Conservation (phyloP, 2,797 vertebrate species). For the Ptychobarbus kaznakovi region DNA sequence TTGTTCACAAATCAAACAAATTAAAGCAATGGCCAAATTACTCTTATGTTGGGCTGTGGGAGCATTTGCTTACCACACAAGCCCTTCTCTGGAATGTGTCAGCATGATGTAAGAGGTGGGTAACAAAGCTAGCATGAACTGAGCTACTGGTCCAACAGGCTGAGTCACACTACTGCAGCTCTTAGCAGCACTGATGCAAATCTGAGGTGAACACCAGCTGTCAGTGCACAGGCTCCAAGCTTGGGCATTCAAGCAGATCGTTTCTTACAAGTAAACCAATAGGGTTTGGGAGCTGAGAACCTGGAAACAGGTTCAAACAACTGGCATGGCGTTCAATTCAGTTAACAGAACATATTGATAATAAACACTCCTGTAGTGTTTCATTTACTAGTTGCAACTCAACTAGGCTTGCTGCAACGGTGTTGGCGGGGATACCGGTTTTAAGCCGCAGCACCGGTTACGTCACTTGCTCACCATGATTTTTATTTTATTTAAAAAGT, state of each 20-base stretch:
- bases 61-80: slow-evolving; percentile 29
- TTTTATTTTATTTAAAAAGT: too few relatives aligned
- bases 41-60: slow-evolving; percentile 16
- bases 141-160: slow-evolving; percentile 53
- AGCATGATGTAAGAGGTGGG: slow-evolving; percentile 47
- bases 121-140: slow-evolving; percentile 44
- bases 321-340: not conserved
- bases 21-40: slow-evolving; percentile 23
- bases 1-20: slow-evolving; percentile 31
- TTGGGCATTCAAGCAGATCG: not conserved
- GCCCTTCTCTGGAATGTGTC: slow-evolving; percentile 48
- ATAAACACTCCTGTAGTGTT: not conserved
- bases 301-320: not conserved
- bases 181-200: slow-evolving; percentile 41
- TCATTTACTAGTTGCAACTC: not conserved
- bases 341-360: not conserved
- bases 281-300: not conserved
- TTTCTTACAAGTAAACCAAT: slow-evolving; percentile 1
- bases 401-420: not conserved
- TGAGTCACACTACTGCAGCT: slow-evolving; percentile 37
- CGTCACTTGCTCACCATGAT: too few relatives aligned
- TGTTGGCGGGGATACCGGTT: too few relatives aligned
- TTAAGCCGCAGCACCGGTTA: too few relatives aligned
- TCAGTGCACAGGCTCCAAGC: slow-evolving; percentile 21
- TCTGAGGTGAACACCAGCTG: slow-evolving; percentile 40